Evolutionary conservation across 2,888 invertebrate genomes (phyloP).

Genomic region (Thecocarcelia acutangulata): DNA sequence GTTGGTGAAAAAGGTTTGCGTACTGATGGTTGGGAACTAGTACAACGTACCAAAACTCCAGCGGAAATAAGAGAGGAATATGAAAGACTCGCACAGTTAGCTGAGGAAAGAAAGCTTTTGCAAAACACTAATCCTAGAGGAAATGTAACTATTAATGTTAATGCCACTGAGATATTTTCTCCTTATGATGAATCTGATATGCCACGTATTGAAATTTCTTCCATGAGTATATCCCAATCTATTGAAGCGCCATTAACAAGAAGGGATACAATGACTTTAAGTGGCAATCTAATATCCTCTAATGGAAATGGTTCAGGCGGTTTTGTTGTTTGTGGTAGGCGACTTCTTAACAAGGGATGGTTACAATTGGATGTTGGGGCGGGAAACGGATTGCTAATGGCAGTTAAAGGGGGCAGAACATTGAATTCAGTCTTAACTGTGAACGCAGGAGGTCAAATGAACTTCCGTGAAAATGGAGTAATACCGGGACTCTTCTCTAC

Average conservation of each 20-base stretch:
- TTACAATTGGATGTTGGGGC: conserved; percentile 92
- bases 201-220: conserved; percentile 93
- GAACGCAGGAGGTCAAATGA: conserved; percentile 88
- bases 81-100: conserved; percentile 91
- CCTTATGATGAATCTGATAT: conserved; percentile 88
- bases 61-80: conserved; percentile 98
- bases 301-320: conserved; percentile 90
- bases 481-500: conserved; percentile 89
- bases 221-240: conserved; percentile 95
- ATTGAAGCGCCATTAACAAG: conserved; percentile 95
- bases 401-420: conserved; percentile 84
- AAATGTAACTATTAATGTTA: conserved; percentile 91
- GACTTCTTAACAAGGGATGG: conserved; percentile 92
- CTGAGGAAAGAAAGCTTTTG: conserved; percentile 93
- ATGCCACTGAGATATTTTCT: conserved; percentile 96
- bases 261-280: conserved; percentile 91
- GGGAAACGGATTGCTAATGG: conserved; percentile 91
- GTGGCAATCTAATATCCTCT: conserved; percentile 91
- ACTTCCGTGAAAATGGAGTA: conserved; percentile 89
- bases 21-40: conserved; percentile 97
- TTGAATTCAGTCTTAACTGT: conserved; percentile 73
- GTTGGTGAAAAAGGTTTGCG: conserved; percentile 93
- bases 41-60: conserved; percentile 94
- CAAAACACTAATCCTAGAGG: conserved; percentile 96
- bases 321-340: conserved; percentile 89